phyloP scores from a whole-genome alignment of 2,797 vertebrate species.

The Sebastes matsubarae region DNA sequence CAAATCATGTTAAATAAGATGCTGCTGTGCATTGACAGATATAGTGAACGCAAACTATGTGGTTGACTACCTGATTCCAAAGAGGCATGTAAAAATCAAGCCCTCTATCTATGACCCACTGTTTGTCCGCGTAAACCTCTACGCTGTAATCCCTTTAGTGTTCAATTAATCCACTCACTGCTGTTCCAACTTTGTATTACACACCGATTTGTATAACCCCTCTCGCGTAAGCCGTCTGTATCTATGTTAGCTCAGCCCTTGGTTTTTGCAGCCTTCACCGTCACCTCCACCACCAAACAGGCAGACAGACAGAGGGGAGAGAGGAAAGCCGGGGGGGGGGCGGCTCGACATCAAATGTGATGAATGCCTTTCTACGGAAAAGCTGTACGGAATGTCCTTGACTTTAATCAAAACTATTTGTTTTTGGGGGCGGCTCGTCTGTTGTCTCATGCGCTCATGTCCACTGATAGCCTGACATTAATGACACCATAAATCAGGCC shows the following conservation, averaged over 20 bases:
- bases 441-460: slow-evolving; percentile 97
- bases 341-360: slow-evolving; percentile 94
- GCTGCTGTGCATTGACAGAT: slow-evolving; percentile 18
- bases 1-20: slow-evolving; percentile 28
- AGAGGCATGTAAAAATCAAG: slow-evolving; percentile 64
- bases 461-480: slow-evolving; percentile 99
- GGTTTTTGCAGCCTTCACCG: slow-evolving; percentile 66
- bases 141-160: slow-evolving; percentile 74
- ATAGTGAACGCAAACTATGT: slow-evolving; percentile 26
- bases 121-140: slow-evolving; percentile 75
- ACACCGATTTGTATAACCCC: slow-evolving; percentile 72
- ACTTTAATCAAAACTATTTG: slow-evolving; percentile 99
- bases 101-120: slow-evolving; percentile 70
- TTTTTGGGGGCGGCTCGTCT: slow-evolving; percentile 93
- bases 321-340: slow-evolving; percentile 54
- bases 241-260: slow-evolving; percentile 83
- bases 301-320: slow-evolving; percentile 56
- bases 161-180: slow-evolving; percentile 79
- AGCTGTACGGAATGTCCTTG: slow-evolving; percentile 98
- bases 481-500: slow-evolving; percentile 98
- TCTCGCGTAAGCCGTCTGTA: slow-evolving; percentile 75
- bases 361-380: slow-evolving; percentile 96
- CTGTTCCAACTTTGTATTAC: slow-evolving; percentile 75
- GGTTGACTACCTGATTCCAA: slow-evolving; percentile 51
- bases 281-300: slow-evolving; percentile 67